Evolutionary conservation across 2,113 vertebrate species (phyloP).

Genomic region (Nothobranchius kuhntae): DNA sequence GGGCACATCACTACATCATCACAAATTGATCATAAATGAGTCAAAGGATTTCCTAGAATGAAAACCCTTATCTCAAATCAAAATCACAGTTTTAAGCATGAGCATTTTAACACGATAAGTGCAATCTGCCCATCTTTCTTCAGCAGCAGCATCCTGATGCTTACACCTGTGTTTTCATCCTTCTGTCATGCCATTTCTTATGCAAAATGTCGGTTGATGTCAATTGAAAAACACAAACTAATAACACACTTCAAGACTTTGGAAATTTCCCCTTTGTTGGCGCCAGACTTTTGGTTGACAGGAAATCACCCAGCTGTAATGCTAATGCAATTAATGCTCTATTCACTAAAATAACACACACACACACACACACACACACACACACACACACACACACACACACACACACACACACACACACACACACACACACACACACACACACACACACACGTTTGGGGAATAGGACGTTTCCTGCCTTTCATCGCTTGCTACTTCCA

Average conservation of each 20-base stretch:
- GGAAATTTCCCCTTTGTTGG: slow-evolving; percentile 42
- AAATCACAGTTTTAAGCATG: slow-evolving; percentile 19
- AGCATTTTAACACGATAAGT: slow-evolving; percentile 30
- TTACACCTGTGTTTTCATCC: slow-evolving; percentile 16
- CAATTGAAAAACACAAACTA: slow-evolving; percentile 52
- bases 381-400: slow-evolving; percentile 7
- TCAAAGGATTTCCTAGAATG: slow-evolving; percentile 7
- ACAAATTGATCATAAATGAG: too few species aligned
- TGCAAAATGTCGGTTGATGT: slow-evolving; percentile 19
- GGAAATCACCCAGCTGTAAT: slow-evolving; percentile 68
- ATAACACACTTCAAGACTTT: slow-evolving; percentile 58
- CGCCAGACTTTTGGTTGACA: slow-evolving; percentile 50
- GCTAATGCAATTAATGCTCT: slow-evolving; percentile 75
- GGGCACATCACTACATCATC: too few species aligned
- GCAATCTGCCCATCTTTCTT: slow-evolving; percentile 39
- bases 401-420: slow-evolving; percentile 2
- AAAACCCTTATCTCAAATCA: neutral
- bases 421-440: slow-evolving; percentile 8
- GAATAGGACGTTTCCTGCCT: slow-evolving; percentile 10
- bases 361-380: slow-evolving; percentile 5
- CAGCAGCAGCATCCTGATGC: slow-evolving; percentile 14
- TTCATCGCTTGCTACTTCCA: slow-evolving; percentile 41
- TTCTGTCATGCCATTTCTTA: slow-evolving; percentile 34
- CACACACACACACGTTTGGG: slow-evolving; percentile 2
- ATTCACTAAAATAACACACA: slow-evolving; percentile 50